Evolutionary conservation across 1,140 invertebrate species (phyloP), one percentile per base, ranked within the genome.

Genomic region (Myzus persicae): DNA sequence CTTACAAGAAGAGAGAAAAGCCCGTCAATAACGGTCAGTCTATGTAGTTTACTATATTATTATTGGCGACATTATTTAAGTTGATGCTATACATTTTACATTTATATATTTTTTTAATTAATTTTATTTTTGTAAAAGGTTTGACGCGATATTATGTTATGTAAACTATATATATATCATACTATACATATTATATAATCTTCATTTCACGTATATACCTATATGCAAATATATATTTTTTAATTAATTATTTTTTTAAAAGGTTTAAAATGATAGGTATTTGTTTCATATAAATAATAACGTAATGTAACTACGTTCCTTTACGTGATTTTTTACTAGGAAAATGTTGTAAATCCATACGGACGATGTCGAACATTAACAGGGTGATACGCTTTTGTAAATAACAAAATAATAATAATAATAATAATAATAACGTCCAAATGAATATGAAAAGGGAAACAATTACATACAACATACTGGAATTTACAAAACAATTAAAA

Each of bases 201-300:
- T 59, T 59, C 9, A n/a, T 48, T 88, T 36, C 20, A 88, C 44
- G 1, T 59, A 59, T 26, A 54, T 26, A 54, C 26, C 26, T 40
- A 20, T 40, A 81, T 48, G 18, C n/a, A n/a, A n/a, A n/a, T n/a
- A n/a, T n/a, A n/a, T n/a, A n/a, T n/a, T n/a, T n/a, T 84, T 84
- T 40, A 84, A 84, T 84, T 84, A 84, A 67, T 67, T 67, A 67
- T n/a, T 67, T 84, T 82, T 82, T 84, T 84, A 26, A 85, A 85
- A 85, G 26, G 84, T 40, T 85, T 31, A 42, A 84, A 11, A 24
- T 26, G 81, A 24, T 84, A 26, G 42, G 26, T 85, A 44, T 42
- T 85, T 24, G 31, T 31, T 85, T 85, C 26, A 44, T 31, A 44
- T 31, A 85, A 85, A 85, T 85, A 85, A 31, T 85, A 85, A 85